Evolutionary conservation across 2,797 vertebrate genomes (phyloP).

Genomic region (Myotis myotis): DNA sequence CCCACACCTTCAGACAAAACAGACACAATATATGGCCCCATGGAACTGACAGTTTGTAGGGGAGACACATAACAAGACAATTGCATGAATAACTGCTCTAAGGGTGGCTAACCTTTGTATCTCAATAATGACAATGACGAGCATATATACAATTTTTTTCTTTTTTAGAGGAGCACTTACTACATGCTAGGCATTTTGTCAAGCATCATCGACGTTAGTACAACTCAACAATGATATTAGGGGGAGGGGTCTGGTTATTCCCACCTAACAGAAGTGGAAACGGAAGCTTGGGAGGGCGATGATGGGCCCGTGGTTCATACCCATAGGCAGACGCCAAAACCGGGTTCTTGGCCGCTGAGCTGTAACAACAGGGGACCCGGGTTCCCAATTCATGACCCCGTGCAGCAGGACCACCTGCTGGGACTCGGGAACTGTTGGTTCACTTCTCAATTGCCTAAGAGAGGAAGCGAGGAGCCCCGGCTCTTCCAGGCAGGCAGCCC

Average conservation of each 20-base stretch:
- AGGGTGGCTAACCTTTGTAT: neutral
- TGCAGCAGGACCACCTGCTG: neutral
- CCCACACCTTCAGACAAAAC: neutral
- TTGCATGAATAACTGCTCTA: neutral
- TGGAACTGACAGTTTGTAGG: too few species aligned
- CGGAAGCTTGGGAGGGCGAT: neutral
- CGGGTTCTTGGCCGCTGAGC: neutral
- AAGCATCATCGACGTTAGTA: neutral
- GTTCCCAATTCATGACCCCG: too few species aligned
- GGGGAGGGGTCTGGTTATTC: neutral
- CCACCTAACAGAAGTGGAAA: neutral
- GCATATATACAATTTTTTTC: neutral
- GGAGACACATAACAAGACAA: neutral
- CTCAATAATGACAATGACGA: neutral
- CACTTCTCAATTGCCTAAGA: fast-evolving
- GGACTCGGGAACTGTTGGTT: too few species aligned
- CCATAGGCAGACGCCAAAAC: neutral
- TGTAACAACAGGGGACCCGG: fast-evolving
- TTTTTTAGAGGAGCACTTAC: neutral
- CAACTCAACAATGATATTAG: neutral
- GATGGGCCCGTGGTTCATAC: neutral
- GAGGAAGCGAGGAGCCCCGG: neutral
- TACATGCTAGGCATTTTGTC: neutral
- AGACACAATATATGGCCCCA: neutral
- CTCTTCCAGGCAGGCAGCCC: neutral